Percentiles rank a stretch among this genome's conserved stretches.
Evolutionary conservation across 2,113 vertebrate species (phyloP).

Genomic region (Thamnaconus septentrionalis): DNA sequence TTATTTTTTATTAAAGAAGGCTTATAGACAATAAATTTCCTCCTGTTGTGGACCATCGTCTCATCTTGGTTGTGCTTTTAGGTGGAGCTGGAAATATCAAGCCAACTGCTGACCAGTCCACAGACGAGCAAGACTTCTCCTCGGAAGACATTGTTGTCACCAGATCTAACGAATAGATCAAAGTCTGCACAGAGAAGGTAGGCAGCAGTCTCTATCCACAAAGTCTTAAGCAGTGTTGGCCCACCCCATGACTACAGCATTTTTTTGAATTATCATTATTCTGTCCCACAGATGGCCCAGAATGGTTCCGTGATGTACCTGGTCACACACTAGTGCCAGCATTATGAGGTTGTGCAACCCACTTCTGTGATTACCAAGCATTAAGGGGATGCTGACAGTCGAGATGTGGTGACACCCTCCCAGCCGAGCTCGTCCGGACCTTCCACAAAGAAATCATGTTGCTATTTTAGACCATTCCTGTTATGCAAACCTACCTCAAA

Average conservation of each 20-base stretch:
- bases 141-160: constrained; percentile 96
- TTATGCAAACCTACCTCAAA: neutral
- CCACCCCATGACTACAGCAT: too few species aligned
- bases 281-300: constrained; percentile 79
- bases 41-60: neutral
- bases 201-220: too few species aligned
- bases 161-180: constrained; percentile 97
- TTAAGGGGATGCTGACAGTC: constrained; percentile 87
- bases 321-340: constrained; percentile 96
- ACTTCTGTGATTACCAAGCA: constrained; percentile 88
- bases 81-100: constrained; percentile 83
- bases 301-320: constrained; percentile 96
- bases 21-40: neutral
- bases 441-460: constrained; percentile 95
- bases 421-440: constrained; percentile 88
- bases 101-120: constrained; percentile 92
- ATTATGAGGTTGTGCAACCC: constrained; percentile 94
- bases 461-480: neutral
- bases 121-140: constrained; percentile 91
- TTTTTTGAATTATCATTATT: neutral
- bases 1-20: too few species aligned
- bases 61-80: constrained; percentile 14
- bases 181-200: constrained; percentile 94
- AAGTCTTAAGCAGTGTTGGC: neutral
- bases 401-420: constrained; percentile 82